Base-by-base conservation (phyloP, 2,888 invertebrate species). In the Oscheius sp. region DNA sequence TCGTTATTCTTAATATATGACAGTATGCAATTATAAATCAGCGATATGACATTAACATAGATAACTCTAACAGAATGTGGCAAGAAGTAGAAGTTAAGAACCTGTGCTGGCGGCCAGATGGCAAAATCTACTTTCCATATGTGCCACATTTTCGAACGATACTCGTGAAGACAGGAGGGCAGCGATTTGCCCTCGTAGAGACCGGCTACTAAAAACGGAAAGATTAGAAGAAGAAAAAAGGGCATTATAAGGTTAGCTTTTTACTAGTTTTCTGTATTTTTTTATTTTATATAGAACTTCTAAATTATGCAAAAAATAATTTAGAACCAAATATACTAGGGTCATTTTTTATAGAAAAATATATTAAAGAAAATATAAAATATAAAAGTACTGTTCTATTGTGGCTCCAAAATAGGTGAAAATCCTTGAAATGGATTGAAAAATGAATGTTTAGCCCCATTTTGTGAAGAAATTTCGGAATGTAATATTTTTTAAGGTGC, bases 91-190 rank as follows among this genome's bases (percentile, higher is more conserved):
- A 95, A 95, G 87, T 95, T 95, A n/a, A 95, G 89, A 44, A 93
- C 89, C 87, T 95, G 95, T 0, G 94, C 94, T 5, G 93, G 92
- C 0, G 95, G 94, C 94, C 95, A 95, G 28, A 95, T 90, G 5
- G 92, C 86, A 92, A 94, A 94, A 86, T 95, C 95, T 0, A 76
- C 73, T 30, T 22, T 59, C 59, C 59, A 59, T 17, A 59, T 59
- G 17, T 59, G 59, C 59, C 59, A 59, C 59, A 59, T 59, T 26
- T 59, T 59, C 17, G 59, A 59, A 20, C 59, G 59, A 26, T 59
- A 59, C 28, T 59, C 59, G 41, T 41, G 44, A 17, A 59, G 26
- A 28, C 59, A 44, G 17, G 59, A 59, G 26, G 59, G 44, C 24
- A 59, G 44, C 14, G 59, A 38, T 33, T 64, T 64, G 24, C 63